Base-by-base conservation (phyloP, 2,113 vertebrate species). In the Antechinus flavipes region DNA sequence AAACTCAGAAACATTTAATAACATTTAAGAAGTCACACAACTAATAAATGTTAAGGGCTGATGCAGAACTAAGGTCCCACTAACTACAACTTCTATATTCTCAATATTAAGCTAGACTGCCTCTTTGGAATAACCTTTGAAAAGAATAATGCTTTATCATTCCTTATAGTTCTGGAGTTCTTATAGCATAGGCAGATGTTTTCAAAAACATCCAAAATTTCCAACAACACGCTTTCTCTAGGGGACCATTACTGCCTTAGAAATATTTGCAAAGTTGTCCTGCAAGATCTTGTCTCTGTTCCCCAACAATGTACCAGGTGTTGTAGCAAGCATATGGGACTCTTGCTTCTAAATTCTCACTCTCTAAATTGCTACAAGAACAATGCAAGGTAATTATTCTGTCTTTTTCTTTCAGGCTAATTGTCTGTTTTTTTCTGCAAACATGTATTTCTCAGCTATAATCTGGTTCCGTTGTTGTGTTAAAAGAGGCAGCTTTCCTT, bases 341-440 rank as follows among this genome's bases (percentile, higher is more conserved):
- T 56, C 89, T 90, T 93, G 90, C 30, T 90, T 92, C 52, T 93
- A 92, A 97, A 95, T 3, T 61, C 91, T 58, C 8, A 54, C 35
- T 95, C 10, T 93, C 93, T 84, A 93, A 96, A 95, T 93, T 93
- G 42, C 47, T 93, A 25, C 95, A 96, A 96, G 93, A 97, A 97
- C 93, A 96, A 93, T 92, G n/a, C 1, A 46, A 24, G 58, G 61
- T 19, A 89, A 92, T 96, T 95, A 94, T 90, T 91, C 3, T 93
- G 53, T 14, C 61, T 95, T 96, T 95, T 54, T 9, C 91, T 95
- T 56, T 96, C 96, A 96, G 97, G 56, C 50, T 24, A 47, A 93
- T 92, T 91, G 95, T 49, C 89, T 93, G 12, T 0, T 84, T 96
- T 96, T 92, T 54, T 95, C 91, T 84, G 19, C 54, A 30, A 50